Percentiles rank a stretch among this genome's conserved stretches.
Conservation (phyloP, 2,797 vertebrate species). For the Scleropages formosus region DNA sequence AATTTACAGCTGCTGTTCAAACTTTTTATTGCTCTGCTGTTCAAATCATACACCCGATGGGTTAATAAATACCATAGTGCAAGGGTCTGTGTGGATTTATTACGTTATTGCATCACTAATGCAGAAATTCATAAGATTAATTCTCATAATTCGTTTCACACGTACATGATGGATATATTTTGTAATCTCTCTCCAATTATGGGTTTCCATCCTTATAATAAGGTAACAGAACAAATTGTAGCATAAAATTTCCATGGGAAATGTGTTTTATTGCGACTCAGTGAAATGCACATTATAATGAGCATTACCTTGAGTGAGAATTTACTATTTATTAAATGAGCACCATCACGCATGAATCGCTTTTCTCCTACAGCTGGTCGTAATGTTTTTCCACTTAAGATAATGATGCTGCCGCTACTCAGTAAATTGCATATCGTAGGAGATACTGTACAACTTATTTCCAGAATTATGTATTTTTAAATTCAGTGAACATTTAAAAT, state of each 20-base stretch:
- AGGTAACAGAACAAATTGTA: background rate
- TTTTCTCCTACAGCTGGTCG: background rate
- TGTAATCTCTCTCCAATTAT: background rate
- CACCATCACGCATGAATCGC: background rate
- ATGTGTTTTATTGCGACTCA: too few species aligned
- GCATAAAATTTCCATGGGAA: background rate
- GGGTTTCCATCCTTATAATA: background rate
- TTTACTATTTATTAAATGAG: background rate
- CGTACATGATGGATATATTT: background rate
- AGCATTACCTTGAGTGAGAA: background rate
- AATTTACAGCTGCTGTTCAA: too few species aligned
- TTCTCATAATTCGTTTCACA: background rate
- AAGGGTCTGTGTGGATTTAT: too few species aligned
- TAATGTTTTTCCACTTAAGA: too few species aligned
- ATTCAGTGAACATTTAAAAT: too few species aligned
- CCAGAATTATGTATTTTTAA: conserved; percentile 1
- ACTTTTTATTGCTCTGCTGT: too few species aligned
- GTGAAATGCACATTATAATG: background rate
- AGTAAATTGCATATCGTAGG: too few species aligned
- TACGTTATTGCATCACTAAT: too few species aligned
- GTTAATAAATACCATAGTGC: too few species aligned
- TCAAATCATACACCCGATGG: too few species aligned
- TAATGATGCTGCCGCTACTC: too few species aligned
- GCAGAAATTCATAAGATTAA: background rate
- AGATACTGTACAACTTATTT: too few species aligned